Conservation (phyloP, 2,888 invertebrate species). For the Stenichneumon culpator region DNA sequence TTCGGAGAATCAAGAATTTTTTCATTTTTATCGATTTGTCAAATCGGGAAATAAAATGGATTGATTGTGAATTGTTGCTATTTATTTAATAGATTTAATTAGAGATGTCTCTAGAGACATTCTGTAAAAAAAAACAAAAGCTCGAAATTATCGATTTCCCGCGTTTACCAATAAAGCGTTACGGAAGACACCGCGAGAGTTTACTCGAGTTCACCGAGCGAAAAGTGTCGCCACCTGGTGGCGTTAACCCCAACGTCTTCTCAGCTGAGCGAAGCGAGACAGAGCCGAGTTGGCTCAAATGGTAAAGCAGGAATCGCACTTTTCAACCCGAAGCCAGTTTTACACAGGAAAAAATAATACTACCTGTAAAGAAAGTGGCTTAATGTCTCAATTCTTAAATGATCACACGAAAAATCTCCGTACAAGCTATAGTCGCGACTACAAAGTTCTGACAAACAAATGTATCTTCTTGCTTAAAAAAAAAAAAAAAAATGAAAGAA, state of each 20-base stretch:
- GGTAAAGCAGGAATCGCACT: constrained; percentile 62
- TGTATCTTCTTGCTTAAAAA: no score
- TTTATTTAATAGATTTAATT: neutral
- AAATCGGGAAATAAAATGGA: no score
- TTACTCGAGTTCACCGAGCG: constrained; percentile 27
- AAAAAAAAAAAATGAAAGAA: no score
- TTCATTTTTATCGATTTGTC: no score
- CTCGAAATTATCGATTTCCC: constrained; percentile 45
- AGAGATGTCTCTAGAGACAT: neutral
- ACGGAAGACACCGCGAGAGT: neutral
- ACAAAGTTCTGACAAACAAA: no score
- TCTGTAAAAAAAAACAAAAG: neutral
- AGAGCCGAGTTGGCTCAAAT: constrained; percentile 36
- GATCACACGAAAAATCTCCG: no score
- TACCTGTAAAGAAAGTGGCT: neutral
- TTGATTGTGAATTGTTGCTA: neutral
- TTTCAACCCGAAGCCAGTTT: constrained; percentile 61
- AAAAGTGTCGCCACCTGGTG: constrained; percentile 65
- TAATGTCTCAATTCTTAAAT: neutral
- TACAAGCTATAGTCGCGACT: no score
- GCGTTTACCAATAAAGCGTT: constrained; percentile 3
- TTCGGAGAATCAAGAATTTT: neutral
- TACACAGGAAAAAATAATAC: constrained; percentile 63
- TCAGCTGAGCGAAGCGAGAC: neutral
- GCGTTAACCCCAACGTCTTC: constrained; percentile 6